phyloP scores from a whole-genome alignment of 2,888 invertebrate genomes.

The Diloba caeruleocephala region DNA sequence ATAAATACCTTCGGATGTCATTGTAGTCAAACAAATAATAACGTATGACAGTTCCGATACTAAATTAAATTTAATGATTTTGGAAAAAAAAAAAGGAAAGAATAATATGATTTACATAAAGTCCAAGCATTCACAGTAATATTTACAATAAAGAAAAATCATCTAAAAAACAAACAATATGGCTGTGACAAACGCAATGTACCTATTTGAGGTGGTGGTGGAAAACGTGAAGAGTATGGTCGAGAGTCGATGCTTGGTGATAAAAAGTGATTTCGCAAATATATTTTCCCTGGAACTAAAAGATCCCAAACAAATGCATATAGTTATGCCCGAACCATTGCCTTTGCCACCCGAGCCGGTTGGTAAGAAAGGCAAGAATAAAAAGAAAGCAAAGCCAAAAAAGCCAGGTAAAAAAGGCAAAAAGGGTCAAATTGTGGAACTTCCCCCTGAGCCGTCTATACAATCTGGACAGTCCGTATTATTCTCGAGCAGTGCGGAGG shows the following conservation, averaged over 20 bases:
- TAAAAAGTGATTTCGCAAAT: slow-evolving; percentile 81
- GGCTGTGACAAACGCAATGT: slow-evolving; percentile 81
- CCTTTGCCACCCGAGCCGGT: slow-evolving; percentile 79
- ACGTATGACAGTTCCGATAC: background rate
- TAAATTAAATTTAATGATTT: slow-evolving; percentile 11
- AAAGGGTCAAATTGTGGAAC: slow-evolving; percentile 62
- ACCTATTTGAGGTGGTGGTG: slow-evolving; percentile 82
- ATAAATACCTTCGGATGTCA: background rate
- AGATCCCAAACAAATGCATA: slow-evolving; percentile 84
- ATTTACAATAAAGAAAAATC: slow-evolving; percentile 37
- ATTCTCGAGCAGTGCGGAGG: slow-evolving; percentile 78
- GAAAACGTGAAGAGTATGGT: slow-evolving; percentile 74
- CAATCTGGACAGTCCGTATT: slow-evolving; percentile 83
- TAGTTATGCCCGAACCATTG: slow-evolving; percentile 81
- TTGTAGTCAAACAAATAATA: slow-evolving; percentile 7
- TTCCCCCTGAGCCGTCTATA: slow-evolving; percentile 79
- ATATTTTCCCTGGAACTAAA: slow-evolving; percentile 82
- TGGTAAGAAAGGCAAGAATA: slow-evolving; percentile 73
- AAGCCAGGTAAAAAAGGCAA: slow-evolving; percentile 72
- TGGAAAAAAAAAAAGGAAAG: slow-evolving; percentile 3
- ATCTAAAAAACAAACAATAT: slow-evolving; percentile 53
- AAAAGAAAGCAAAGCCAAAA: slow-evolving; percentile 65
- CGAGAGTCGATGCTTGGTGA: slow-evolving; percentile 72
- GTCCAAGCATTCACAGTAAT: slow-evolving; percentile 35
- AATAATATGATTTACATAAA: slow-evolving; percentile 19